Percentiles rank a stretch among this genome's conserved stretches.
phyloP scores from a whole-genome alignment of 1,140 invertebrate genomes.

The Saccostrea cuccullata region DNA sequence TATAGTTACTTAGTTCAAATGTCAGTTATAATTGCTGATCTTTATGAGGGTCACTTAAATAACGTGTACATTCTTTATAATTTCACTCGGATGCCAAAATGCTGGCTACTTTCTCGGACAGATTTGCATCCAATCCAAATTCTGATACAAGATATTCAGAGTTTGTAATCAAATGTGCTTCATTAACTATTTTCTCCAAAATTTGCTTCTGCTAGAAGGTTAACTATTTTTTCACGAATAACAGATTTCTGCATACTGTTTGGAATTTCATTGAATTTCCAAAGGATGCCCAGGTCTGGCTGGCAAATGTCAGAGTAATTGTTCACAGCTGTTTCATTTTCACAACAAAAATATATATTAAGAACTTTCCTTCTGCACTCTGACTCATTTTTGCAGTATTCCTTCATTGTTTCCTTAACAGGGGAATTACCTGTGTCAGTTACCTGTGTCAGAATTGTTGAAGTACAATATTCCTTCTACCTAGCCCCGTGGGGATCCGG shows the following conservation, averaged over 20 bases:
- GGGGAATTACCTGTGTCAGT: neutral
- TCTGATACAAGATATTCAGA: too few species aligned
- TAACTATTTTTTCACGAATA: neutral
- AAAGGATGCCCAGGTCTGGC: neutral
- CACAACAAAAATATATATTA: neutral
- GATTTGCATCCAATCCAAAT: neutral
- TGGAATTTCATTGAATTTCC: neutral
- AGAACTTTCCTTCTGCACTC: slow-evolving; percentile 22
- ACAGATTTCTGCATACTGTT: neutral
- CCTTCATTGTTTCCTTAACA: slow-evolving; percentile 6
- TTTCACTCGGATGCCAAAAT: slow-evolving; percentile 8
- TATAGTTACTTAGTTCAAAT: too few species aligned
- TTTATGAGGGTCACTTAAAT: too few species aligned
- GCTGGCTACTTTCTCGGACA: neutral
- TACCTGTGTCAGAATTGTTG: slow-evolving; percentile 11
- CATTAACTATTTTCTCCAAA: neutral
- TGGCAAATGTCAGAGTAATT: slow-evolving; percentile 2
- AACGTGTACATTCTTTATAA: too few species aligned
- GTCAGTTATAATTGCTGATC: too few species aligned
- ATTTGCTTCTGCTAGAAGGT: neutral
- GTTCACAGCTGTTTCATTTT: neutral
- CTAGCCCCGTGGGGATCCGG: too few species aligned
- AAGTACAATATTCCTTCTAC: neutral
- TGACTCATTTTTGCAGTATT: neutral
- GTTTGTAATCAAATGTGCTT: neutral